A percentile compares a stretch with the other conserved stretches of the same genome.
These are phyloP conservation scores for Nycticryphes semicollaris DNA, from an alignment of 2,113 vertebrate genomes.

Conservation along the genomic window DNA sequence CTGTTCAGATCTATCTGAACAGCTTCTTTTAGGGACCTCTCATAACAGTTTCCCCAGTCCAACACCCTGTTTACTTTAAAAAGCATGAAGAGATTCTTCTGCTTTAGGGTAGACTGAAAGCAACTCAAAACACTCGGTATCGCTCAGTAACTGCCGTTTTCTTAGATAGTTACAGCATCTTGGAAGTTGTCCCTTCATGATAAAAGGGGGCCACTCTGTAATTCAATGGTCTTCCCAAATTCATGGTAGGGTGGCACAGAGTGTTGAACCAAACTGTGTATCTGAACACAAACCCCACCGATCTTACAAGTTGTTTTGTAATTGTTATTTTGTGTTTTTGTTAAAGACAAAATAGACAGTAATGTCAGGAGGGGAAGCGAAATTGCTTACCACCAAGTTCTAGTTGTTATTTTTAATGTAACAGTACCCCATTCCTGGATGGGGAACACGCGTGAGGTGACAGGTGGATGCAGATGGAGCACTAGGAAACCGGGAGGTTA, in stretches of 20 bases:
- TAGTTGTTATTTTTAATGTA: conserved; percentile 30
- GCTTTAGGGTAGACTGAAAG: neutral
- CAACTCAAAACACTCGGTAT: neutral
- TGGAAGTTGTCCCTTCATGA: neutral
- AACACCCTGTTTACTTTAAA: neutral
- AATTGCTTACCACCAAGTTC: neutral
- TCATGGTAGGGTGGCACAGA: neutral
- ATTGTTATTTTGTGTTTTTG: neutral
- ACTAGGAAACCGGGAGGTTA: neutral
- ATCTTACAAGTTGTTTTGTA: neutral
- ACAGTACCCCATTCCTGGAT: neutral
- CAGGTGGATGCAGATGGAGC: conserved; percentile 6
- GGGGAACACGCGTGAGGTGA: neutral
- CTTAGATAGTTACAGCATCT: neutral
- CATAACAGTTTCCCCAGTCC: neutral
- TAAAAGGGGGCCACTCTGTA: neutral
- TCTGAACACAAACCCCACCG: neutral
- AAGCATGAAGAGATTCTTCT: neutral
- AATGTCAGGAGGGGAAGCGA: neutral
- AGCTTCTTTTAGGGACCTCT: neutral
- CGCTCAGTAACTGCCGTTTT: neutral
- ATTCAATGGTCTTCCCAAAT: neutral
- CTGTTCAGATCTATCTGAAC: neutral
- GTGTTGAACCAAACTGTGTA: neutral
- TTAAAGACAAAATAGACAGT: neutral